Evolutionary conservation across 2,113 vertebrate species (phyloP), one percentile per base, ranked within the genome.

Genomic region (Nothoprocta pentlandii): DNA sequence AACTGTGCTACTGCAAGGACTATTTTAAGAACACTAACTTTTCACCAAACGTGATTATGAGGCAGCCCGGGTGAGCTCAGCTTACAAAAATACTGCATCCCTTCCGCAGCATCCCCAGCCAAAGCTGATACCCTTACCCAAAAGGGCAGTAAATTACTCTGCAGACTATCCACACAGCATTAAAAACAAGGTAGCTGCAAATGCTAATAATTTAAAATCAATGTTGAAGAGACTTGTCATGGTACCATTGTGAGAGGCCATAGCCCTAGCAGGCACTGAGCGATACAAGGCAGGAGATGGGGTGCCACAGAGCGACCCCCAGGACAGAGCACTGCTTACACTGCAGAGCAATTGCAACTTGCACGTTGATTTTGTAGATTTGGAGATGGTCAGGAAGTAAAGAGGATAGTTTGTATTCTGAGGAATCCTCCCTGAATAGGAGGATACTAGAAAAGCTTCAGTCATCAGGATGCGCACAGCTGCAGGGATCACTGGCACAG

Each of bases 21-120:
- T 98, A 96, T 98, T 97, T 98, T 96, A 97, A 97, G 97, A 97
- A 95, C 94, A 59, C 91, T 82, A 96, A 97, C 95, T 97, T 97
- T 96, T 98, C 94, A 87, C 71, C 78, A 87, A 98, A 92, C 88
- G 58, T 85, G 96, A 95, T 95, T 95, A 89, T 69, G 91, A 96
- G 75, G 95, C 39, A 94, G 93, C 67, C 93, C 93, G 92, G 89
- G 94, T 41, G 80, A 96, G 95, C 78, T 75, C 81, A 80, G 92
- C n/a, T 41, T 91, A 56, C 91, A 84, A 66, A 97, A 97, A 95
- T 91, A 87, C 93, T 90, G 94, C 94, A 89, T 63, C 95, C 73
- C 68, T 95, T 87, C 94, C 1, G 58, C 93, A 89, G 96, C 84
- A 93, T 90, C 83, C 49, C 80, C 26, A 68, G 94, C 76, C 94